A percentile compares a stretch with the other conserved stretches of the same genome.
These are phyloP conservation scores for Drosophila subpulchrella DNA, from an alignment of 1,140 invertebrate species.

Conservation along the genomic window DNA sequence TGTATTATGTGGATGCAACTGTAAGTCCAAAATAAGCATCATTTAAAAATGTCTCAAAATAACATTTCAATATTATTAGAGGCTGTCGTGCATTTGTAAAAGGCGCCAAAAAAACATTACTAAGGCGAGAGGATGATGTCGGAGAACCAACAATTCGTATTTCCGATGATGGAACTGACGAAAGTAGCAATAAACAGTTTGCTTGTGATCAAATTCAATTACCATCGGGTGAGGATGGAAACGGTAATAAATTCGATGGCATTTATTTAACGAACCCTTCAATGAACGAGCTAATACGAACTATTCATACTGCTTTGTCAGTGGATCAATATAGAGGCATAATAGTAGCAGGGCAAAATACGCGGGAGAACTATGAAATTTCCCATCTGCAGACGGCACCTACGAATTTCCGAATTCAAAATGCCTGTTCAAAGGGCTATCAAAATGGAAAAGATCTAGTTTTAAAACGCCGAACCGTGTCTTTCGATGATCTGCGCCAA, in stretches of 20 bases:
- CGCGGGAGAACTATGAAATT: not conserved
- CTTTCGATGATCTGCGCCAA: conserved; percentile 2
- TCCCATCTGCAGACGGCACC: not conserved
- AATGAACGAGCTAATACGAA: conserved; percentile 17
- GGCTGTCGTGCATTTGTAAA: conserved; percentile 3
- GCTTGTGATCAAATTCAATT: not conserved
- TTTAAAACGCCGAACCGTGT: not conserved
- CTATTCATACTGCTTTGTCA: not conserved
- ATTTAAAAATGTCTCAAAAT: not conserved
- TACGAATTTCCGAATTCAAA: not conserved
- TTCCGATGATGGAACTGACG: not conserved
- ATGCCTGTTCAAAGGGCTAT: not conserved
- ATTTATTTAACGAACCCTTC: conserved; percentile 16
- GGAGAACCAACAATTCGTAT: not conserved
- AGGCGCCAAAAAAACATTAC: not conserved
- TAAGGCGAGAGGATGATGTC: not conserved
- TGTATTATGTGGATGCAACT: conserved; percentile 12
- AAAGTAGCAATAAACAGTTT: not conserved
- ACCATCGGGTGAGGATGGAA: not conserved
- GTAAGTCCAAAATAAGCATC: not conserved
- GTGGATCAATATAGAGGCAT: not conserved
- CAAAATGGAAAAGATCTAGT: not conserved
- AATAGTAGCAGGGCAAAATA: not conserved
- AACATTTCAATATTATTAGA: not conserved
- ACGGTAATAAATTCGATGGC: not conserved